Conservation (phyloP, 2,113 vertebrate genomes). For the Canis aureus region DNA sequence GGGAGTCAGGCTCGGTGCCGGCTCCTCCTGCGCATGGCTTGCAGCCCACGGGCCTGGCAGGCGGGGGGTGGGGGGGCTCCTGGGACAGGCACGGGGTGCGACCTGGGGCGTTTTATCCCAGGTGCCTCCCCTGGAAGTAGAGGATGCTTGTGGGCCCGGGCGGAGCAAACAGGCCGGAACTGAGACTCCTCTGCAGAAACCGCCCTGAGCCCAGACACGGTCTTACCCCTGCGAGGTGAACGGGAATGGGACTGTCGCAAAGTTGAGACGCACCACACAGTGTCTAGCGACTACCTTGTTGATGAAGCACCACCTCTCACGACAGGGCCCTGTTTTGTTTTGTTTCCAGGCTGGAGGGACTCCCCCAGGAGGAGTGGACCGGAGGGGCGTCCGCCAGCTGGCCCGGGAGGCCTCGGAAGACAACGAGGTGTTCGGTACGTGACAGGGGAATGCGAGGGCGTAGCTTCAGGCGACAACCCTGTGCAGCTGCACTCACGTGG, state of each 20-base stretch:
- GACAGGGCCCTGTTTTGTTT: not conserved
- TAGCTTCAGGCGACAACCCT: fast-evolving
- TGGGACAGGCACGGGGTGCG: too few species aligned
- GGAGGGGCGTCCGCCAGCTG: constrained; percentile 31
- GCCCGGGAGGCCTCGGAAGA: constrained; percentile 89
- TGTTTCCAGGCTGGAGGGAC: constrained; percentile 79
- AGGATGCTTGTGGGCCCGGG: fast-evolving
- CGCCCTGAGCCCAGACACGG: too few species aligned
- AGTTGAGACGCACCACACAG: too few species aligned
- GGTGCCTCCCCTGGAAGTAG: fast-evolving
- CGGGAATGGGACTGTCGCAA: too few species aligned
- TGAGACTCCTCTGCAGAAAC: too few species aligned
- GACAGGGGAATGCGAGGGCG: fast-evolving
- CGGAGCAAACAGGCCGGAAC: not conserved
- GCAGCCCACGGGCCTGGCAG: too few species aligned
- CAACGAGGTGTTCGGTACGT: constrained; percentile 94
- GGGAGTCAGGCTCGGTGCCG: not conserved
- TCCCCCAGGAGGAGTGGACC: constrained; percentile 71
- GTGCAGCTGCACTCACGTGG: fast-evolving
- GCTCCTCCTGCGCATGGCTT: fast-evolving
- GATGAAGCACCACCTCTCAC: not conserved
- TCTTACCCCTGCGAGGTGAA: not conserved
- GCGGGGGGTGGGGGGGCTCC: too few species aligned
- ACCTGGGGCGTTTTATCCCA: not conserved
- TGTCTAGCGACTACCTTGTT: too few species aligned